Evolutionary conservation across 2,888 invertebrate genomes (phyloP).

Genomic region (Drosophila melanosoma): DNA sequence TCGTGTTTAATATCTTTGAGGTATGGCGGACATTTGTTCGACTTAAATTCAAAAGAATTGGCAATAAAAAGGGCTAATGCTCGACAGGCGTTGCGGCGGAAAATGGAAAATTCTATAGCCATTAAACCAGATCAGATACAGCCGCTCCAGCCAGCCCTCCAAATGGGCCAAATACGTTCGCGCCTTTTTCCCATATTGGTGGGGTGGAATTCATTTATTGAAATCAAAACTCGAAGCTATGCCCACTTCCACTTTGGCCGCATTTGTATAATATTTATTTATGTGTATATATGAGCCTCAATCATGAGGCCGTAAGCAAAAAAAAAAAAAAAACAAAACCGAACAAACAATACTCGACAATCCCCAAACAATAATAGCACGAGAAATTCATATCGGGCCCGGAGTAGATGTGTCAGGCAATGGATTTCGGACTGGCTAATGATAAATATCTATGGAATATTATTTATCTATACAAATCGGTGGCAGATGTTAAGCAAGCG

Average conservation of each 20-base stretch:
- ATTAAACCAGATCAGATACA: conserved; percentile 55
- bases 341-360: conserved; percentile 55
- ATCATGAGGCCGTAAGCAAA: conserved; percentile 42
- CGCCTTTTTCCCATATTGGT: conserved; percentile 15
- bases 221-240: conserved; percentile 53
- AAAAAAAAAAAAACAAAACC: conserved; percentile 7
- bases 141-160: conserved; percentile 12
- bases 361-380: conserved; percentile 15
- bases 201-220: conserved; percentile 11
- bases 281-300: conserved; percentile 68
- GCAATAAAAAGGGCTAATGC: conserved; percentile 78
- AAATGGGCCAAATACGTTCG: conserved; percentile 25
- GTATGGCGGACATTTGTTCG: conserved; percentile 49
- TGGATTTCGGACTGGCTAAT: conserved; percentile 68
- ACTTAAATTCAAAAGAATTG: conserved; percentile 72
- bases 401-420: conserved; percentile 52
- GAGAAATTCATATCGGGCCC: conserved; percentile 2
- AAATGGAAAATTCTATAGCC: conserved; percentile 37
- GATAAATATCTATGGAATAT: conserved; percentile 65
- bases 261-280: conserved; percentile 75
- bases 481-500: conserved; percentile 63
- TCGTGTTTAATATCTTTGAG: conserved; percentile 15
- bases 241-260: conserved; percentile 64
- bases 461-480: conserved; percentile 60
- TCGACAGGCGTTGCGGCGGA: conserved; percentile 12